Conservation (phyloP, 2,888 invertebrate species). For the Eremobia ochroleuca region DNA sequence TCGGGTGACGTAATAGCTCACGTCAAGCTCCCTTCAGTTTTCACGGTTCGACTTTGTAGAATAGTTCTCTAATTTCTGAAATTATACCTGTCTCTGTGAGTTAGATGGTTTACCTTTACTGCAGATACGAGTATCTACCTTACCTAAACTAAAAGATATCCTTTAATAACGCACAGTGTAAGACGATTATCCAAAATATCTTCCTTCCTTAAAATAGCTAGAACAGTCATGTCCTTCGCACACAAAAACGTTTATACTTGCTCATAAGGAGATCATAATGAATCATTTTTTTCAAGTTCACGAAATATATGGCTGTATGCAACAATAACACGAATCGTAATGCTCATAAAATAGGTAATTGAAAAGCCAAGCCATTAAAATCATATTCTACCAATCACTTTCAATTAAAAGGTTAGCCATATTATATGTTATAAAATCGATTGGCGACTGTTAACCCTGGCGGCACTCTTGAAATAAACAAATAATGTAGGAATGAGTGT, state of each 20-base stretch:
- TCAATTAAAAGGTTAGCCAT: conserved; percentile 45
- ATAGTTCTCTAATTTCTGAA: conserved; percentile 4
- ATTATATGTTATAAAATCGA: conserved; percentile 51
- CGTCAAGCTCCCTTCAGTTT: neutral
- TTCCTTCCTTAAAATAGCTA: conserved; percentile 30
- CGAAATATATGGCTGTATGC: conserved; percentile 1
- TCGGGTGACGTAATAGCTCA: neutral
- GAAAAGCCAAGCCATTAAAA: conserved; percentile 35
- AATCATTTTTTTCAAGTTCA: conserved; percentile 51
- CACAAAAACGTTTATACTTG: conserved; percentile 18
- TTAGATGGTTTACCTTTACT: neutral
- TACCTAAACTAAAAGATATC: neutral
- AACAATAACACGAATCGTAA: conserved; percentile 15
- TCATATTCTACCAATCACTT: conserved; percentile 43
- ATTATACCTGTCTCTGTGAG: neutral
- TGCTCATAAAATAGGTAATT: conserved; percentile 36
- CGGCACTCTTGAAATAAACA: conserved; percentile 60
- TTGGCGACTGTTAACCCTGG: conserved; percentile 50
- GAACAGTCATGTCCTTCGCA: conserved; percentile 23
- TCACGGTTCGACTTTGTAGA: neutral
- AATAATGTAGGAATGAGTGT: conserved; percentile 60
- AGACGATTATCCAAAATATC: conserved; percentile 1
- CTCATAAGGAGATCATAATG: conserved; percentile 41
- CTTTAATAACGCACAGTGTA: neutral
- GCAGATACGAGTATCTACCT: neutral